Conservation (phyloP, 2,888 invertebrate genomes). For the Leptinotarsa juncta region DNA sequence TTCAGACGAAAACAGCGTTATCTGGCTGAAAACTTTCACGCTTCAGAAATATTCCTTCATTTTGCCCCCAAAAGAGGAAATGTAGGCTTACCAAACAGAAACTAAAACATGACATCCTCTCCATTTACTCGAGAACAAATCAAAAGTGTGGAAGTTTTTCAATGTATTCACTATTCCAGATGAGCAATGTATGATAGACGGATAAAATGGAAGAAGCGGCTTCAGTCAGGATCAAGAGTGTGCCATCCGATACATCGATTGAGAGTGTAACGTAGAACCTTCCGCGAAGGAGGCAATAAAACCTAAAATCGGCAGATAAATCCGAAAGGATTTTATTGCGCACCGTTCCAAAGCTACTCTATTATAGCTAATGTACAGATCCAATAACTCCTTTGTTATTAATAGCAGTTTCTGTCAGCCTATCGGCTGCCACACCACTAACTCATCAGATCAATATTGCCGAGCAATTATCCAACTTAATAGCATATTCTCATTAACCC, state of each 20-base stretch:
- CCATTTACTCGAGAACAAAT: not conserved
- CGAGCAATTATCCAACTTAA: slow-evolving; percentile 61
- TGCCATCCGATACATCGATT: slow-evolving; percentile 28
- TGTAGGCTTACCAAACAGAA: not conserved
- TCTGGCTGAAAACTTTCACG: too few relatives aligned
- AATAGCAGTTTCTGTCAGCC: slow-evolving; percentile 61
- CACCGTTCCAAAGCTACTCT: slow-evolving; percentile 61
- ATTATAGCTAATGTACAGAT: slow-evolving; percentile 63
- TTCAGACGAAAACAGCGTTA: too few relatives aligned
- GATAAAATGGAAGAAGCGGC: not conserved
- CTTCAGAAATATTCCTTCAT: too few relatives aligned
- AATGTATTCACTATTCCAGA: slow-evolving; percentile 6
- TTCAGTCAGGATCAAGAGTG: slow-evolving; percentile 18
- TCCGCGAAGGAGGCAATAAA: slow-evolving; percentile 60
- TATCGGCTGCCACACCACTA: slow-evolving; percentile 60
- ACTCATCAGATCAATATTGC: slow-evolving; percentile 62
- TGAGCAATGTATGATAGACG: slow-evolving; percentile 2
- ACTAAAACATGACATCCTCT: not conserved
- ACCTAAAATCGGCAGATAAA: slow-evolving; percentile 63
- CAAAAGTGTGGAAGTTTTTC: not conserved
- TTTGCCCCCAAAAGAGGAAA: too few relatives aligned
- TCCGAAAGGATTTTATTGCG: slow-evolving; percentile 62
- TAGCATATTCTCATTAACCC: slow-evolving; percentile 62
- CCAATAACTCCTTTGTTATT: slow-evolving; percentile 63
- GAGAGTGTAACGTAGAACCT: slow-evolving; percentile 34